Conservation (phyloP, 2,113 vertebrate species). For the Tragulus kanchil region DNA sequence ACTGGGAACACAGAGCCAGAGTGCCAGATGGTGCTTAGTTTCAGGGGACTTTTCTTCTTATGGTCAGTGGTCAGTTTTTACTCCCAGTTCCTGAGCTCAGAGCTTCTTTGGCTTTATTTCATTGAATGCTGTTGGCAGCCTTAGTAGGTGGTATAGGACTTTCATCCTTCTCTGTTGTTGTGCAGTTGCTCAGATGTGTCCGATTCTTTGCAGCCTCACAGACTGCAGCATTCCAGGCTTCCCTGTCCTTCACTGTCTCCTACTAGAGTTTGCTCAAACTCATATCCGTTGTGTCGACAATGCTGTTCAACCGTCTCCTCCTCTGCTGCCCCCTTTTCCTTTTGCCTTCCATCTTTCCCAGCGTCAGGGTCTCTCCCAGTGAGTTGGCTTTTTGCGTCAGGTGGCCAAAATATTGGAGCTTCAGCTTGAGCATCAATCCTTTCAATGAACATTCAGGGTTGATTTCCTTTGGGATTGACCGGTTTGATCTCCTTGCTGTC, state of each 20-base stretch:
- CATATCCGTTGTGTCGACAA: neutral
- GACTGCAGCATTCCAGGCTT: neutral
- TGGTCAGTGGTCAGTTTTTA: neutral
- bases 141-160: rapidly evolving
- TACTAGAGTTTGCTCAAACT: neutral
- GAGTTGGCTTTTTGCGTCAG: neutral
- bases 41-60: neutral
- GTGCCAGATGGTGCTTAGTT: neutral
- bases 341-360: neutral
- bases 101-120: neutral
- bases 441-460: neutral
- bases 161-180: neutral
- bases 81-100: neutral
- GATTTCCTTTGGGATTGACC: neutral
- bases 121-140: neutral
- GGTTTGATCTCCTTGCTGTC: neutral
- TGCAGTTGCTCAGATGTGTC: neutral
- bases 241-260: neutral
- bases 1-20: neutral
- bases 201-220: rapidly evolving
- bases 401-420: neutral
- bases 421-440: neutral
- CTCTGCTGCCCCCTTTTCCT: neutral
- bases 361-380: neutral
- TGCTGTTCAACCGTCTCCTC: neutral